phyloP scores from a whole-genome alignment of 2,113 vertebrate genomes.

The Callipepla californica region DNA sequence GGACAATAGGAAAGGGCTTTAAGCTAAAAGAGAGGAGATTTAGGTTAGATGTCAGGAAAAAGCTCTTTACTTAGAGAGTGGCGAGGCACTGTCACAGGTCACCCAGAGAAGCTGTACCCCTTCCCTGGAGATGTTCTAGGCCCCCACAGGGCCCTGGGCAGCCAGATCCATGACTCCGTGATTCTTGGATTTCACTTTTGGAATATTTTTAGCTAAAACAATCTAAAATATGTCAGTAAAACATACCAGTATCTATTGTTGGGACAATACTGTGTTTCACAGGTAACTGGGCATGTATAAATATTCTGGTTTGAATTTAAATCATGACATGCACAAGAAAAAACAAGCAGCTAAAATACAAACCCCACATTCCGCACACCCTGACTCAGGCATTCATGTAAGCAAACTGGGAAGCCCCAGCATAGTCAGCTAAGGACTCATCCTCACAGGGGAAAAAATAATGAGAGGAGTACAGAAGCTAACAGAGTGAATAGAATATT shows the following conservation, averaged over 20 bases:
- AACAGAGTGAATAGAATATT: not conserved
- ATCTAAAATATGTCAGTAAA: not conserved
- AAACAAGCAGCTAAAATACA: not conserved
- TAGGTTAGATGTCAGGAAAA: too few species aligned
- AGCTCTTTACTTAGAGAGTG: too few species aligned
- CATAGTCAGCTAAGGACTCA: not conserved
- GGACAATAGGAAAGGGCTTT: too few species aligned
- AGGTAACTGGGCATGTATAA: not conserved
- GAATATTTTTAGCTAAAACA: not conserved
- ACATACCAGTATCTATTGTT: not conserved
- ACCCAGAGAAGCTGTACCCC: too few species aligned
- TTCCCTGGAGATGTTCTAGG: too few species aligned
- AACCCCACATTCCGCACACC: not conserved
- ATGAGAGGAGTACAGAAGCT: not conserved
- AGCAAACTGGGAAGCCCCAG: not conserved
- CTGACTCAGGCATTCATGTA: not conserved
- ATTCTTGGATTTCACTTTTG: not conserved
- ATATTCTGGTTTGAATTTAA: not conserved
- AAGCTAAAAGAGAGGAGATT: too few species aligned
- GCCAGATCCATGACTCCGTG: too few species aligned
- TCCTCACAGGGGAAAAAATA: too few species aligned
- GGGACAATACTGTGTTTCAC: not conserved
- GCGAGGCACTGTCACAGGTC: too few species aligned
- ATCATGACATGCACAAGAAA: not conserved
- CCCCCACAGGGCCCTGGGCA: too few species aligned